A percentile compares a stretch with the other conserved stretches of the same genome.
phyloP scores from a whole-genome alignment of 53 echinoderm and acorn worm species.

The Echinometra lucunter region DNA sequence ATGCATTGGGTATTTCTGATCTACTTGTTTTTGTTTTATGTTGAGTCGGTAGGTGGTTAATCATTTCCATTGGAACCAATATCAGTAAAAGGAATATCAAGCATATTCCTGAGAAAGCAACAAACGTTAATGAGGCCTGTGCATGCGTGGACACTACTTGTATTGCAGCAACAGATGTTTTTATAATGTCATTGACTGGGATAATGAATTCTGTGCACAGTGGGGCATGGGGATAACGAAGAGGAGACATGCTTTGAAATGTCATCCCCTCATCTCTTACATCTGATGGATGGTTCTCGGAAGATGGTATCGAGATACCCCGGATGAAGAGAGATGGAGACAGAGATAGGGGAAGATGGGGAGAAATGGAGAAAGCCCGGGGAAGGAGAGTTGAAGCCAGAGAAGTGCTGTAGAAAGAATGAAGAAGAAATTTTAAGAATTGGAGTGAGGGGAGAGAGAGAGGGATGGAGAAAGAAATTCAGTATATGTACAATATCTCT shows the following conservation, averaged over 20 bases:
- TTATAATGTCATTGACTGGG: slow-evolving; percentile 4
- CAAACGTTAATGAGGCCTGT: slow-evolving; percentile 17
- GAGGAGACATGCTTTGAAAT: slow-evolving; percentile 41
- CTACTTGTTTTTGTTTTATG: too few relatives aligned
- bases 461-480: too few relatives aligned
- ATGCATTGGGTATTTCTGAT: too few relatives aligned
- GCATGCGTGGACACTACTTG: neutral
- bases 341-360: neutral
- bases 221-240: slow-evolving; percentile 19
- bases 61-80: neutral
- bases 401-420: neutral
- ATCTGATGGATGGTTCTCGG: slow-evolving; percentile 34
- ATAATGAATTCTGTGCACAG: slow-evolving; percentile 52
- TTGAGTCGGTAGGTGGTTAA: too few relatives aligned
- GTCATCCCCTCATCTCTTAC: neutral
- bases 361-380: neutral
- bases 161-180: slow-evolving; percentile 40
- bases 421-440: too few relatives aligned
- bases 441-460: neutral
- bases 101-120: neutral
- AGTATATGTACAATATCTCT: neutral
- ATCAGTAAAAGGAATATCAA: neutral
- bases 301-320: slow-evolving; percentile 7
- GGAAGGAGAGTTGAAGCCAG: neutral
- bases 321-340: neutral